Conservation (phyloP, 1,140 invertebrate species). For the Saccostrea cuccullata region DNA sequence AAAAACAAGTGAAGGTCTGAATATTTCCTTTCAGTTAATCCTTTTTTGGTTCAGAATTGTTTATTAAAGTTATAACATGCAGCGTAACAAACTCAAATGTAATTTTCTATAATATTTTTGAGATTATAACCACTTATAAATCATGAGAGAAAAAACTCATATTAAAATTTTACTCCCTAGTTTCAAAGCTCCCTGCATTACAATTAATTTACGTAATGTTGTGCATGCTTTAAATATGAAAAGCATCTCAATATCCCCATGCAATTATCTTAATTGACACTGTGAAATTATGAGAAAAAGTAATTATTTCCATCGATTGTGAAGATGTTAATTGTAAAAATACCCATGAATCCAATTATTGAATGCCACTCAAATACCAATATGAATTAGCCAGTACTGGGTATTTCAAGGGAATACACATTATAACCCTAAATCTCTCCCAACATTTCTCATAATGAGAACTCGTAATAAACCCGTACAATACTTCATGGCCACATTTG, state of each 20-base stretch:
- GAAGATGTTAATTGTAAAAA: constrained; percentile 26
- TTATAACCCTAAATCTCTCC: constrained; percentile 24
- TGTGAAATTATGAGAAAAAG: constrained; percentile 23
- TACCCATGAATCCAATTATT: constrained; percentile 34
- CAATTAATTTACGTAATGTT: constrained; percentile 7
- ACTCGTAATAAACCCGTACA: neutral
- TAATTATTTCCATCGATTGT: constrained; percentile 24
- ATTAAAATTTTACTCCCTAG: neutral
- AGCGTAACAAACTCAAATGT: too few relatives aligned
- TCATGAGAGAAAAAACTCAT: neutral
- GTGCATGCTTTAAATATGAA: constrained; percentile 20
- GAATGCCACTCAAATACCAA: constrained; percentile 26
- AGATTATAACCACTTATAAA: neutral
- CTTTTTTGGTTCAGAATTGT: too few relatives aligned
- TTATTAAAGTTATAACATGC: too few relatives aligned
- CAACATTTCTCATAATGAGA: constrained; percentile 13
- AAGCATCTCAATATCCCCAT: constrained; percentile 9
- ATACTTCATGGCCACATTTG: neutral
- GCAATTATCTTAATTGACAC: constrained; percentile 22
- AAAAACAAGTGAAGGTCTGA: too few relatives aligned
- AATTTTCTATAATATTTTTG: too few relatives aligned
- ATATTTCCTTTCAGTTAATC: too few relatives aligned
- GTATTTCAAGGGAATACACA: constrained; percentile 19
- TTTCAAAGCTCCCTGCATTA: neutral
- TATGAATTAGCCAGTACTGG: neutral